These are phyloP conservation scores for Leuciscus idus DNA, from an alignment of 2,113 vertebrate species.

Conservation along the genomic window DNA sequence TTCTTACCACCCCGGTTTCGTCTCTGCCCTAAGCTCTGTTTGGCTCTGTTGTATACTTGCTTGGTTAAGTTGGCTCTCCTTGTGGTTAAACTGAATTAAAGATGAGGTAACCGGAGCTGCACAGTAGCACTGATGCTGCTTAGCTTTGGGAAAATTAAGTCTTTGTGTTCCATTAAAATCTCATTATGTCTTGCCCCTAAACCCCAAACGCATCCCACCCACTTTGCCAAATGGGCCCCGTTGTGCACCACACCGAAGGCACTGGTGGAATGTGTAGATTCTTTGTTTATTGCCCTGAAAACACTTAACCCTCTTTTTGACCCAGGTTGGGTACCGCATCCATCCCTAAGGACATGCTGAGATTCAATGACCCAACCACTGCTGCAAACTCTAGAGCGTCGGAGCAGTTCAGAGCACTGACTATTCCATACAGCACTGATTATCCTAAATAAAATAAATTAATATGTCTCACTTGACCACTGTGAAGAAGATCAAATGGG, in stretches of 20 bases:
- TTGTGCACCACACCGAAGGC: conserved; percentile 7
- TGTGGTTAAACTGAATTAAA: conserved; percentile 39
- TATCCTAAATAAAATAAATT: neutral
- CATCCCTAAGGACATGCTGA: conserved; percentile 5
- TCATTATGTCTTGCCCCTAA: conserved; percentile 35
- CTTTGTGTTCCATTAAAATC: conserved; percentile 37
- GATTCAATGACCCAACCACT: conserved; percentile 29
- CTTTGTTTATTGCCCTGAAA: conserved; percentile 56
- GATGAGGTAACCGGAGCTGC: conserved; percentile 31
- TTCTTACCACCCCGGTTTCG: conserved; percentile 1
- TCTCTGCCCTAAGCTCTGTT: conserved; percentile 27
- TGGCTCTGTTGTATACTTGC: conserved; percentile 1
- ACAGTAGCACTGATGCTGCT: conserved; percentile 34
- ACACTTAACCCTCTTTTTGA: conserved; percentile 52
- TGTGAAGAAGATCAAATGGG: neutral
- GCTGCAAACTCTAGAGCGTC: neutral
- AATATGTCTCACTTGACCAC: neutral
- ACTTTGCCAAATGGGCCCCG: neutral
- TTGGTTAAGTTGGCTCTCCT: neutral
- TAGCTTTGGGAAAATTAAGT: conserved; percentile 18
- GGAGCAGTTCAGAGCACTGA: neutral
- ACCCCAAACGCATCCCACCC: neutral
- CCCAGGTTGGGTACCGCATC: conserved; percentile 42
- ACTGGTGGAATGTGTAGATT: conserved; percentile 55
- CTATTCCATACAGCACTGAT: neutral